phyloP scores from a whole-genome alignment of 2,797 vertebrate species.

The Heteromormyrus szaboi region DNA sequence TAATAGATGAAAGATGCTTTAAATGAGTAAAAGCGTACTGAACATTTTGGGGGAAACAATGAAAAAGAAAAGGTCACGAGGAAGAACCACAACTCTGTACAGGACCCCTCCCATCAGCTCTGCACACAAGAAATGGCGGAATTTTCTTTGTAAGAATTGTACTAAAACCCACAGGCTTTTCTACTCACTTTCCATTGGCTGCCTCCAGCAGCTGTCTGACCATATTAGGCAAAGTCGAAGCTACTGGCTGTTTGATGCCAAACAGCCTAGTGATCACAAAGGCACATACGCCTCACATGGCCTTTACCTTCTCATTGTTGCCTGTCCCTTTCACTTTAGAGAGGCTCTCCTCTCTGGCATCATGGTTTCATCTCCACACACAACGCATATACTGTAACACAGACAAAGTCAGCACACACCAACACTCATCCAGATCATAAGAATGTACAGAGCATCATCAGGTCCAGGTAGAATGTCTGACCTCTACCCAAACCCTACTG shows the following conservation, averaged over 20 bases:
- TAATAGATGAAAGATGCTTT: not conserved
- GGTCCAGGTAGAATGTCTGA: not conserved
- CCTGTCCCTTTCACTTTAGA: not conserved
- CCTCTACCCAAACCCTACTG: not conserved
- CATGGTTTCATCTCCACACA: not conserved
- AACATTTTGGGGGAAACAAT: not conserved
- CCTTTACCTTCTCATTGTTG: not conserved
- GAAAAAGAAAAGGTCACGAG: not conserved
- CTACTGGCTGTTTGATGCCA: not conserved
- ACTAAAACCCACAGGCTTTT: slow-evolving; percentile 27
- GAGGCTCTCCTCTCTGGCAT: not conserved
- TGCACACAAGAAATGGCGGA: not conserved
- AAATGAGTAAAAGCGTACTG: not conserved
- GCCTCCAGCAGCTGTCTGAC: slow-evolving; percentile 43
- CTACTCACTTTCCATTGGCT: slow-evolving; percentile 41
- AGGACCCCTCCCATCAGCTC: slow-evolving; percentile 38
- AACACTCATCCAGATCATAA: not conserved
- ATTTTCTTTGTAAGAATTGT: slow-evolving; percentile 34
- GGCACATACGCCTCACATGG: not conserved
- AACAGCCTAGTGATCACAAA: not conserved
- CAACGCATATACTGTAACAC: not conserved
- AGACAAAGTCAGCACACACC: not conserved
- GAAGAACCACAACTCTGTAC: slow-evolving; percentile 42
- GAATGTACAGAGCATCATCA: not conserved
- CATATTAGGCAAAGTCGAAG: slow-evolving; percentile 62